A percentile compares a stretch with the other conserved stretches of the same genome.
These are phyloP conservation scores for Phengaris arion DNA, from an alignment of 2,888 invertebrate species.

Conservation along the genomic window DNA sequence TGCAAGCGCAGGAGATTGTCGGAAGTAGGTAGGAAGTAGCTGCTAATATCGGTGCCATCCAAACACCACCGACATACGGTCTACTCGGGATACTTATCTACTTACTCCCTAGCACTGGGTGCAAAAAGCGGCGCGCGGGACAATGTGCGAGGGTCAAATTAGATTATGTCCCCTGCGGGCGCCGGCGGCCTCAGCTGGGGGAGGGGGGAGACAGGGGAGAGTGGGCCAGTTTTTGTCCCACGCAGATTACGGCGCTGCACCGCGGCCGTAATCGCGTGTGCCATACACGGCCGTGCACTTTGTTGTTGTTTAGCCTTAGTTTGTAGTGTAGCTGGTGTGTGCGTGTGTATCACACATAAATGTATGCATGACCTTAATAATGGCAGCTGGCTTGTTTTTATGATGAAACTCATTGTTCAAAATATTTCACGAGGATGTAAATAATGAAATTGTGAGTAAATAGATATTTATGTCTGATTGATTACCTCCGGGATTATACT, in stretches of 20 bases:
- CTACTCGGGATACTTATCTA: neutral
- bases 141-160: constrained; percentile 17
- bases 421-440: neutral
- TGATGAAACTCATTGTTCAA: neutral
- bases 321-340: neutral
- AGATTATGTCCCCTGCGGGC: constrained; percentile 19
- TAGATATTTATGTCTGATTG: too few species aligned
- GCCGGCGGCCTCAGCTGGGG: neutral
- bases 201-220: neutral
- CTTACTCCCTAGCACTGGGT: neutral
- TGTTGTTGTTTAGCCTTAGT: constrained; percentile 6
- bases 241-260: constrained; percentile 12
- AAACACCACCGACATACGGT: neutral
- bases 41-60: neutral
- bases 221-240: constrained; percentile 18
- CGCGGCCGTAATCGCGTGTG: neutral
- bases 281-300: neutral
- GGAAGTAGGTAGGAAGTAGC: neutral
- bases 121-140: constrained; percentile 2
- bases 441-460: too few species aligned
- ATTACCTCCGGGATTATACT: too few species aligned
- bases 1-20: too few species aligned
- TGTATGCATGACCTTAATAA: neutral
- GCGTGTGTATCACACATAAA: too few species aligned
- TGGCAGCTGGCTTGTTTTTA: neutral